A percentile compares a stretch with the other conserved stretches of the same genome.
phyloP scores from a whole-genome alignment of 1,140 invertebrate species.

The Notospermus geniculatus region DNA sequence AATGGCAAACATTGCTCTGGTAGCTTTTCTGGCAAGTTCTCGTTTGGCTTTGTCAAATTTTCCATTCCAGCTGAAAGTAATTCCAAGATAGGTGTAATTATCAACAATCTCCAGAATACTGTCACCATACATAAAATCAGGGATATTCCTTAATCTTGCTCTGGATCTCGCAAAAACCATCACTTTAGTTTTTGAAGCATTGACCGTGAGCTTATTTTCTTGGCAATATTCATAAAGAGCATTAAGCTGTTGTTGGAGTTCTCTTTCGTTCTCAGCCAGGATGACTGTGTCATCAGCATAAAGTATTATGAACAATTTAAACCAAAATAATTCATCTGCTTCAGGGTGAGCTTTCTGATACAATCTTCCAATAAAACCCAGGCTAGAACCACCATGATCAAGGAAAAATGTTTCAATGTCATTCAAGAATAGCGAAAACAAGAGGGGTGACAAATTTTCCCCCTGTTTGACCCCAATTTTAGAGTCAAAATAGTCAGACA shows the following conservation, averaged over 20 bases:
- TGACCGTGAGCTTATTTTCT: slow-evolving; percentile 20
- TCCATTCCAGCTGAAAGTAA: slow-evolving; percentile 16
- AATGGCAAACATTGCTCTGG: slow-evolving; percentile 12
- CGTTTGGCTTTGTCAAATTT: slow-evolving; percentile 14
- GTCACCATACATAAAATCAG: too few species aligned
- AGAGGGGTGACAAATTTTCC: background rate
- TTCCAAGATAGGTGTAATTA: slow-evolving; percentile 21
- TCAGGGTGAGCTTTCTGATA: too few species aligned
- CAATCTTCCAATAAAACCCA: too few species aligned
- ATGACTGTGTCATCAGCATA: slow-evolving; percentile 28
- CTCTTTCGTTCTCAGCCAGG: slow-evolving; percentile 11
- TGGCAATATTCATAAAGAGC: slow-evolving; percentile 13
- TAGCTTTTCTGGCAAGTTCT: slow-evolving; percentile 2
- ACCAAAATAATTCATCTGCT: too few species aligned
- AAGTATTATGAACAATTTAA: slow-evolving; percentile 18
- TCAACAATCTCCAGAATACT: background rate
- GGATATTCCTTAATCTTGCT: slow-evolving; percentile 1
- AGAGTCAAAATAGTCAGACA: background rate
- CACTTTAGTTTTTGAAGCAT: slow-evolving; percentile 23
- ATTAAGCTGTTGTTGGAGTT: slow-evolving; percentile 19
- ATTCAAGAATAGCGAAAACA: slow-evolving; percentile 1
- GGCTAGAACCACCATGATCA: too few species aligned
- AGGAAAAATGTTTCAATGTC: background rate
- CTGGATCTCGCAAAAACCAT: slow-evolving; percentile 15
- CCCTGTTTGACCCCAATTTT: background rate